Evolutionary conservation across 2,113 vertebrate genomes (phyloP).

Genomic region (Rhadina sibilatrix): DNA sequence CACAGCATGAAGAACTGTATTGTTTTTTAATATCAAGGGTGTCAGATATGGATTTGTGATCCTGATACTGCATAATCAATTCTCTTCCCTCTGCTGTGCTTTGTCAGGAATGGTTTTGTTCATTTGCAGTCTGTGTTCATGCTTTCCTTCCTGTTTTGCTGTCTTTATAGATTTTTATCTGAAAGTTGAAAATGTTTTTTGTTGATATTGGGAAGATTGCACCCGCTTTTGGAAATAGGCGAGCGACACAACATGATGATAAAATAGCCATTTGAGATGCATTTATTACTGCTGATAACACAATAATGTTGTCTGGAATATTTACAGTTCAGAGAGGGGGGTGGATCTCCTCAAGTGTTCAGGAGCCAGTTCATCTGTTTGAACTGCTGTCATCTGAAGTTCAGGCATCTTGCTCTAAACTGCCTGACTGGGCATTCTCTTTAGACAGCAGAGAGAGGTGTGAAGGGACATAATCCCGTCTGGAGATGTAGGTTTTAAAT

Average conservation of each 20-base stretch:
- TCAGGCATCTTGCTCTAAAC: neutral
- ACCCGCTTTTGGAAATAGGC: neutral
- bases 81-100: constrained; percentile 34
- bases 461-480: neutral
- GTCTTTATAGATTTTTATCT: constrained; percentile 59
- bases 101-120: constrained; percentile 44
- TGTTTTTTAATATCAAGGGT: constrained; percentile 47
- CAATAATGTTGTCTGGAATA: neutral
- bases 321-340: neutral
- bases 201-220: constrained; percentile 33
- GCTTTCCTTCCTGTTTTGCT: constrained; percentile 43
- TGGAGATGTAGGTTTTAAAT: neutral
- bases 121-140: constrained; percentile 35
- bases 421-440: neutral
- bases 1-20: constrained; percentile 2
- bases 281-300: constrained; percentile 39
- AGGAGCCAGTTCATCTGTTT: neutral
- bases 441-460: neutral
- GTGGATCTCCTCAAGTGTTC: neutral
- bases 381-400: neutral
- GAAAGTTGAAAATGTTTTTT: constrained; percentile 19
- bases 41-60: constrained; percentile 60
- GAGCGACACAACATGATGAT: neutral
- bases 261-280: constrained; percentile 27
- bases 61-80: constrained; percentile 62